Conservation (phyloP, 1,140 invertebrate genomes). For the Psix sp. region DNA sequence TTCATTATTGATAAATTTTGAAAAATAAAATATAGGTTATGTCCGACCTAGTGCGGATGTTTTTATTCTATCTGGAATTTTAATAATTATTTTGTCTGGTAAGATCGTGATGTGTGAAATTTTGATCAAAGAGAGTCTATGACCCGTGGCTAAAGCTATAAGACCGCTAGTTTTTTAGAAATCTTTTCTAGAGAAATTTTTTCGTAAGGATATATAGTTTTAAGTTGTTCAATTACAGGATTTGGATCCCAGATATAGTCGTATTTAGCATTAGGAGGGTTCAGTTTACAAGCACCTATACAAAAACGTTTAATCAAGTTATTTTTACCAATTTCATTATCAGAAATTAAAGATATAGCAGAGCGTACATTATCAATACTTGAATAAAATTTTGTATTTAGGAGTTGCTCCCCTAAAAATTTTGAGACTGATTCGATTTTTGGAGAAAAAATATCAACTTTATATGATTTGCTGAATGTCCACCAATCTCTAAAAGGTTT, state of each 20-base stretch:
- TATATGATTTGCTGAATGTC: conserved; percentile 17
- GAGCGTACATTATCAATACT: conserved; percentile 7
- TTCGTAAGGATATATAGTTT: conserved; percentile 2
- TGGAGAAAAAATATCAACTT: conserved; percentile 14
- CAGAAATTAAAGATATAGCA: no score
- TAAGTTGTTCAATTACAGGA: conserved; percentile 8
- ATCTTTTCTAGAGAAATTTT: no score
- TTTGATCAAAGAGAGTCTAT: conserved; percentile 18
- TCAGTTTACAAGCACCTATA: conserved; percentile 20
- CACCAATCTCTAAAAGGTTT: conserved; percentile 27
- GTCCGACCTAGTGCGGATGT: conserved; percentile 11
- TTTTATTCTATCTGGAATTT: conserved; percentile 27
- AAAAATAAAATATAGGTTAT: conserved; percentile 13
- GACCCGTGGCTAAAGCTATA: no score
- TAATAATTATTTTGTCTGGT: conserved; percentile 9
- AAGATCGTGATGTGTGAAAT: conserved; percentile 13
- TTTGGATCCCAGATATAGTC: conserved; percentile 50
- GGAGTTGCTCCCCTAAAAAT: conserved; percentile 17
- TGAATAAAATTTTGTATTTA: conserved; percentile 38
- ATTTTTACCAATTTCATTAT: no score
- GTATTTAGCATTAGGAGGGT: conserved; percentile 53
- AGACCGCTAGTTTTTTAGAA: no score
- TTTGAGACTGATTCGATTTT: conserved; percentile 3
- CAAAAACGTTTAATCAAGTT: no score
- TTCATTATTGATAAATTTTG: conserved; percentile 51